A percentile compares a stretch with the other conserved stretches of the same genome.
phyloP scores from a whole-genome alignment of 2,113 vertebrate species.

The Montifringilla adamsi region DNA sequence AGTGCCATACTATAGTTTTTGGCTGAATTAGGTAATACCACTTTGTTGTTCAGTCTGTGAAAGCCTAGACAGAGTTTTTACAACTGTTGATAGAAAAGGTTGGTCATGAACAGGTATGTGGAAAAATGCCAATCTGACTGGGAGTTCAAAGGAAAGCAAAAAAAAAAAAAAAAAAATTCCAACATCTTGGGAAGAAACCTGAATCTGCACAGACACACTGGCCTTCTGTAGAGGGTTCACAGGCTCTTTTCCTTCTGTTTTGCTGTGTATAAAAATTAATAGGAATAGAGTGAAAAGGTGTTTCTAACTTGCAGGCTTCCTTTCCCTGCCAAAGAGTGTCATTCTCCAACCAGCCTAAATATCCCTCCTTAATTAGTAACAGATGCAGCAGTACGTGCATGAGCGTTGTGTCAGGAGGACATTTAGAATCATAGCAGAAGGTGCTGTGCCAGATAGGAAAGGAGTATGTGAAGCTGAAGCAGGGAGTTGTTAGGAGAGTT shows the following conservation, averaged over 20 bases:
- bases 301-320: conserved; percentile 27
- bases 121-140: neutral
- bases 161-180: neutral
- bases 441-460: conserved; percentile 52
- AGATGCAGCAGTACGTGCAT: conserved; percentile 52
- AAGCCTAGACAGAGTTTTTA: conserved; percentile 7
- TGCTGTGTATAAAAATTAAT: neutral
- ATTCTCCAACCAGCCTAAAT: neutral
- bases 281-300: neutral
- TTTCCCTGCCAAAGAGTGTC: neutral
- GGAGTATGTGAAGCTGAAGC: conserved; percentile 28
- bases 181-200: neutral
- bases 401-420: conserved; percentile 26
- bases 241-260: neutral
- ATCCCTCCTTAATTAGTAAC: conserved; percentile 55
- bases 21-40: neutral
- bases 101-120: neutral
- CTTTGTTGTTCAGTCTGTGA: neutral
- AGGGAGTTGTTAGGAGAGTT: conserved; percentile 13
- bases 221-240: neutral
- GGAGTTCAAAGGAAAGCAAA: neutral
- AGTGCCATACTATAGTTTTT: neutral
- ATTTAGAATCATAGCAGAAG: conserved; percentile 38
- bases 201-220: neutral
- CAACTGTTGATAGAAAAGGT: neutral